Base-by-base conservation (phyloP, 2,797 vertebrate genomes). In the Peromyscus melanophrys region DNA sequence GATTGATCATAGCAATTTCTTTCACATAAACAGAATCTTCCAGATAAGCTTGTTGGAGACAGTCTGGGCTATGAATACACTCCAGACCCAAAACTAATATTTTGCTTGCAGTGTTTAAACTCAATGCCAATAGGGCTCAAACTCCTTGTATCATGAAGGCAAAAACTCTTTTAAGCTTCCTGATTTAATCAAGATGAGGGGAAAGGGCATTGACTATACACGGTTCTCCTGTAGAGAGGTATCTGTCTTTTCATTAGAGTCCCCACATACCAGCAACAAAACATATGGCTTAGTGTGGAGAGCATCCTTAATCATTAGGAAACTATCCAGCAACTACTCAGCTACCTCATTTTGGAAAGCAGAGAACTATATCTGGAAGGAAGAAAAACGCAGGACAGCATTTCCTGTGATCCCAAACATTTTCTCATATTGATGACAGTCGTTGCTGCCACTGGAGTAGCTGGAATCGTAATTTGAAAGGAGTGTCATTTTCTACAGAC, bases 1-100 rank as follows among this genome's bases (percentile, higher is more conserved):
- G 98, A 98, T 96, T 98, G 98, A 98, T 98, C 98, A 95, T 37
- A 98, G 96, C 98, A 98, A 98, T 98, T 99, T 98, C 97, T 97
- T 96, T 84, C 95, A 86, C 88, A 95, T 97, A 97, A 98, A 96
- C 83, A 98, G 98, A 97, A 97, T 80, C 96, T 96, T 98, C 96
- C 6, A 57, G 97, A 98, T 97, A 98, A 98, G 96, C 92, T 97
- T 57, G 73, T 94, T 97, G 95, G 96, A 97, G 82, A 89, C 89
- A 96, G 96, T 49, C 81, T 97, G 92, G 96, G 89, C 96, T 98
- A 11, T 92, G 98, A 96, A 96, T 71, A 87, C 94, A 82, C 92
- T 31, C 4, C 73, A 96, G 95, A 96, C 93, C 95, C 80, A 95
- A 96, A 96, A 89, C 86, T 97, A 96, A 6, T 96, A 96, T 96